Base-by-base conservation (phyloP, 2,888 invertebrate genomes). In the Nowickia ferox region DNA sequence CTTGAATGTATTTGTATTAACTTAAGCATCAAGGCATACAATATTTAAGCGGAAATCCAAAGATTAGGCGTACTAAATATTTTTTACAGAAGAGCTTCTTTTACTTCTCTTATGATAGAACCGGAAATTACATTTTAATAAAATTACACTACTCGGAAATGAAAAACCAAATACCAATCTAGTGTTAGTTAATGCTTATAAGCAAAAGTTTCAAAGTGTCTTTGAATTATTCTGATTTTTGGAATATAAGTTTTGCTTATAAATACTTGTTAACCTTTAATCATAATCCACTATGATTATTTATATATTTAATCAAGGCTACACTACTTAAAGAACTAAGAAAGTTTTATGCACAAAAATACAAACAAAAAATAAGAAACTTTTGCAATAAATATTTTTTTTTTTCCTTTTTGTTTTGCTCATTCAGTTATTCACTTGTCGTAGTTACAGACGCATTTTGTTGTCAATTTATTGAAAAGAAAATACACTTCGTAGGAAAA, bases 201-300 rank as follows among this genome's bases (percentile, higher is more conserved):
- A 44, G 19, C 22, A 75, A 63, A 85, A 78, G 68, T 80, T 80
- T 9, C 30, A 19, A 72, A 80, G 68, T 77, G 42, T 53, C 68
- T 81, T 77, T 22, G 63, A 76, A 17, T 63, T 44, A 59, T 75
- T 69, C 15, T 71, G 65, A 84, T 71, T 65, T n/a, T 63, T 59
- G 42, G 57, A 71, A 75, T 75, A 65, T 19, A 44, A 63, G 11
- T 84, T 78, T 59, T 63, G 38, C 11, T 51, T 46, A 63, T 69
- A 80, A 84, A 79, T 75, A 65, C 78, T 69, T 46, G 22, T 53
- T 61, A 46, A 44, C 51, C 71, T 77, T n/a, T 72, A 15, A 42
- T 44, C 22, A 74, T 85, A 81, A 85, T 78, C 81, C 77, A 74
- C 77, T 48, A 51, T 77, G 30, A 74, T 78, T 77, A 68, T 68